Evolutionary conservation across 2,888 invertebrate species (phyloP).

Genomic region (Orthosia cruda): DNA sequence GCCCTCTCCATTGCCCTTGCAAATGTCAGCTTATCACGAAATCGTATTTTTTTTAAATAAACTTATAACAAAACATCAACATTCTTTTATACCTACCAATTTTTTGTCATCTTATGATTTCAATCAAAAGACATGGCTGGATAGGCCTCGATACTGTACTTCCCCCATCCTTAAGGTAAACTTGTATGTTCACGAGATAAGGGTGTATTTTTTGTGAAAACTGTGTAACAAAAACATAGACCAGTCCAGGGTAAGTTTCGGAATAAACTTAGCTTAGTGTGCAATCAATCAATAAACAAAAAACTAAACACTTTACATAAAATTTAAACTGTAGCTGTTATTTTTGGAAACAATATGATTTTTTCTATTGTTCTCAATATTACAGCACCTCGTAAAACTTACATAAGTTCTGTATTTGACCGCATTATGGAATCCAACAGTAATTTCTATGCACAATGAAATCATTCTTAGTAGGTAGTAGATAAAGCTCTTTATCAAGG

Average conservation of each 20-base stretch:
- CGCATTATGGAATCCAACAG: background rate
- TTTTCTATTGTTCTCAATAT: slow-evolving; percentile 37
- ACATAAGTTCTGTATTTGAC: slow-evolving; percentile 6
- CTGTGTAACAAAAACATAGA: background rate
- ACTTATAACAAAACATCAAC: no score
- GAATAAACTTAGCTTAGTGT: background rate
- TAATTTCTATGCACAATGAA: slow-evolving; percentile 2
- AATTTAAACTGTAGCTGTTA: background rate
- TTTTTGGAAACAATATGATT: slow-evolving; percentile 3
- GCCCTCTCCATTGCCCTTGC: no score
- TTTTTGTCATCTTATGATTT: no score
- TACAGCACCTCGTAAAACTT: slow-evolving; percentile 27
- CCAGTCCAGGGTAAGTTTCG: background rate
- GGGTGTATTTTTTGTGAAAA: background rate
- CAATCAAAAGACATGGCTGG: no score
- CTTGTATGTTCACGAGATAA: no score
- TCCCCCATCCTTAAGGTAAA: no score
- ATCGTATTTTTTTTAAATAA: no score
- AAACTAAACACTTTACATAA: slow-evolving; percentile 1
- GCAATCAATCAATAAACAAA: background rate
- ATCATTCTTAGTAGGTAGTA: background rate
- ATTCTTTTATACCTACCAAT: no score
- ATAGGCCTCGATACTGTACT: no score
- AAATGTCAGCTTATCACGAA: no score
- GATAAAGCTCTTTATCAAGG: background rate